phyloP scores from a whole-genome alignment of 2,113 vertebrate species.

The Pituophis catenifer region DNA sequence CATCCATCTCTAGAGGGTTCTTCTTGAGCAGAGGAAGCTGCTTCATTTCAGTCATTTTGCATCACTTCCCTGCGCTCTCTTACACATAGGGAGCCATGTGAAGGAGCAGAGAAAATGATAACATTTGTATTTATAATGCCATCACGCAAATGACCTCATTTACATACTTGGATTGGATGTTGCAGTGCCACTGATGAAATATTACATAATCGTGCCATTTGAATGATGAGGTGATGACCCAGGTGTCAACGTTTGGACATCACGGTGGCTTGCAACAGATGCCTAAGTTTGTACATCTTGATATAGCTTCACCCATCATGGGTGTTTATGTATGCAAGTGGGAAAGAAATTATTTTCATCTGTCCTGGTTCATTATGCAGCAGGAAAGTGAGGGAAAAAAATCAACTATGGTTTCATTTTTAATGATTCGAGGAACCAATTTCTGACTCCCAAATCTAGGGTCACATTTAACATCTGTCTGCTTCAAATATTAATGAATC shows the following conservation, averaged over 20 bases:
- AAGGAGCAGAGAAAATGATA: not conserved
- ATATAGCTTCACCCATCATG: not conserved
- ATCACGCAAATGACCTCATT: not conserved
- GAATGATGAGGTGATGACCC: not conserved
- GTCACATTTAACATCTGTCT: not conserved
- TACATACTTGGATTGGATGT: not conserved
- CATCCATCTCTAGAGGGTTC: not conserved
- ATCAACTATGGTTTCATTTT: not conserved
- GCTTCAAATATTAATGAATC: not conserved
- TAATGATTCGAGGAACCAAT: conserved; percentile 10
- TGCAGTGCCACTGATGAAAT: not conserved
- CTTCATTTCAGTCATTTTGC: not conserved
- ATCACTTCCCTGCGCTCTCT: not conserved
- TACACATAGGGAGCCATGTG: not conserved
- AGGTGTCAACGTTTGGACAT: not conserved
- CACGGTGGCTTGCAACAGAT: not conserved
- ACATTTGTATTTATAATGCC: not conserved
- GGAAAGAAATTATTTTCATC: not conserved
- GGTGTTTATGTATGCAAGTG: not conserved
- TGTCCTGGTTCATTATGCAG: not conserved
- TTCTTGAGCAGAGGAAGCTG: not conserved
- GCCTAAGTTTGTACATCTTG: not conserved
- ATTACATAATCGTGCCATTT: not conserved
- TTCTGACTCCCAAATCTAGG: not conserved
- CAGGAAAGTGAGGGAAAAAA: not conserved